Conservation (phyloP, 2,888 invertebrate species). For the Chrysina gloriosa region DNA sequence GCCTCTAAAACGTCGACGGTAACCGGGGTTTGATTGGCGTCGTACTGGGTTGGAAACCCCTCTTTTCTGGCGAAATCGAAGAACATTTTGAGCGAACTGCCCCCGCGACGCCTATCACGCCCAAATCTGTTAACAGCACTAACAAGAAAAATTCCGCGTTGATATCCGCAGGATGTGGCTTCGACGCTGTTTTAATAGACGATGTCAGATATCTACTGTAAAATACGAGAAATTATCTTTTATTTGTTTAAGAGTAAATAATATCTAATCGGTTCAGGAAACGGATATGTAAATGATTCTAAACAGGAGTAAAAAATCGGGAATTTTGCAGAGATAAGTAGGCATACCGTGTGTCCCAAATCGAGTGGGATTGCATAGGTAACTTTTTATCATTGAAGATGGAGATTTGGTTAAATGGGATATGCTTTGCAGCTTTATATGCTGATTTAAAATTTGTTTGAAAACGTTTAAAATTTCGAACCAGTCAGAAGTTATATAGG, state of each 20-base stretch:
- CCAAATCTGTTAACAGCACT: not conserved
- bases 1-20: slow-evolving; percentile 65
- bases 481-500: no score
- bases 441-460: no score
- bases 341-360: no score
- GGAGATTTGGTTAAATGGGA: no score
- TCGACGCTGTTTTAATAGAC: not conserved
- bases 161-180: slow-evolving; percentile 32
- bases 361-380: no score
- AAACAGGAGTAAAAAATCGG: not conserved
- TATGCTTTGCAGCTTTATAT: no score
- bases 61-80: slow-evolving; percentile 60
- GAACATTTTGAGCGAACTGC: slow-evolving; percentile 52
- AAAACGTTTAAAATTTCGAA: no score
- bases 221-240: not conserved
- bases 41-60: slow-evolving; percentile 64
- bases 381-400: no score
- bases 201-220: not conserved
- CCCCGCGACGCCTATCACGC: not conserved
- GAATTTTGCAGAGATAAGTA: no score
- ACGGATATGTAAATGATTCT: slow-evolving; percentile 3
- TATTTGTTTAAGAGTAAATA: slow-evolving; percentile 5
- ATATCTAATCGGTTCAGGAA: not conserved
- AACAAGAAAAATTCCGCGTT: not conserved
- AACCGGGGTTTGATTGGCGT: slow-evolving; percentile 61